A percentile compares a stretch with the other conserved stretches of the same genome.
Evolutionary conservation across 2,113 vertebrate species (phyloP).

Genomic region (Erythrocercus mccallii): DNA sequence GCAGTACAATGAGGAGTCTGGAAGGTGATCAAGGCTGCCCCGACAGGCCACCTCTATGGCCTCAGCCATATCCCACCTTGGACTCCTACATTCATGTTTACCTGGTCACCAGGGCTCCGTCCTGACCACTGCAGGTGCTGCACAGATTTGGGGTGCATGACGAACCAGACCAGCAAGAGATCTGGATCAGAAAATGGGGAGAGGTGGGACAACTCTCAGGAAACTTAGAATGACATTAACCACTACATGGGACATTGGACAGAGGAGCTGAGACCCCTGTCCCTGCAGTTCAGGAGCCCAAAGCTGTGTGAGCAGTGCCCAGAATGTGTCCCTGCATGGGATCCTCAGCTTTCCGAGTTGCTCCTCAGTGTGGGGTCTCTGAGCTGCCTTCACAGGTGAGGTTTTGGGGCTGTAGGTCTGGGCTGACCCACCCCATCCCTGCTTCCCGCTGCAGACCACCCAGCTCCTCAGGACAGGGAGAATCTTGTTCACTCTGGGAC

Average conservation of each 20-base stretch:
- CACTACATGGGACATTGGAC: neutral
- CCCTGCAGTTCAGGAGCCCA: neutral
- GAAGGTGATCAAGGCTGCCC: neutral
- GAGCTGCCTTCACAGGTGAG: neutral
- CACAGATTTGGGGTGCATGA: neutral
- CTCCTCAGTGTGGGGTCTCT: neutral
- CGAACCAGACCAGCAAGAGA: neutral
- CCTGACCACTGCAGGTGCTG: neutral
- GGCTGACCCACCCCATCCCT: neutral
- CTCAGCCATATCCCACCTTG: neutral
- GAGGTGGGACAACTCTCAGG: neutral
- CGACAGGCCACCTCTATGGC: neutral
- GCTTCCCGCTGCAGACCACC: neutral
- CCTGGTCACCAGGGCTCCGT: neutral
- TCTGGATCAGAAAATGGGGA: neutral
- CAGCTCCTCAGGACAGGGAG: neutral
- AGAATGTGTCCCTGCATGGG: neutral
- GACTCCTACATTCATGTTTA: neutral
- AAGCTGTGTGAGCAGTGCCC: neutral
- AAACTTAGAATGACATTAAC: neutral
- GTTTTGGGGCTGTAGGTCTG: neutral
- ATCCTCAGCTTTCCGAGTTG: rapidly evolving
- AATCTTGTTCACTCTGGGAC: neutral
- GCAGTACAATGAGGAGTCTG: neutral
- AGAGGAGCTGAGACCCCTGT: neutral